These are phyloP conservation scores for Myotis pilosus DNA, from an alignment of 2,797 vertebrate genomes.

Conservation along the genomic window DNA sequence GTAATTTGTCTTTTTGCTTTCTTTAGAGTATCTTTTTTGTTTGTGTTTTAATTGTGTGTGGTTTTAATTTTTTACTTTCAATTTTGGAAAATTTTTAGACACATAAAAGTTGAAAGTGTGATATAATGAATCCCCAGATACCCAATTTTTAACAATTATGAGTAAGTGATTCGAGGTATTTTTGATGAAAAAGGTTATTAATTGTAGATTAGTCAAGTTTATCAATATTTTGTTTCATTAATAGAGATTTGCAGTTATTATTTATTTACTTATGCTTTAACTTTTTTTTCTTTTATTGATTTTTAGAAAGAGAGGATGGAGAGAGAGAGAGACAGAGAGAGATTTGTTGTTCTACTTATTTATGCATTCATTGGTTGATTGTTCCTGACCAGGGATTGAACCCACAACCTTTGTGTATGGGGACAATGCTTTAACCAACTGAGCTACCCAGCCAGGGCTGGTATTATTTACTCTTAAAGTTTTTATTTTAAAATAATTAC, in stretches of 20 bases:
- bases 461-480: too few species aligned
- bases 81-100: neutral
- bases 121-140: neutral
- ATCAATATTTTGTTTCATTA: neutral
- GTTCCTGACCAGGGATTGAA: too few species aligned
- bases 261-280: too few species aligned
- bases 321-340: too few species aligned
- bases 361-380: too few species aligned
- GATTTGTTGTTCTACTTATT: too few species aligned
- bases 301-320: too few species aligned
- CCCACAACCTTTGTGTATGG: too few species aligned
- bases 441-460: too few species aligned
- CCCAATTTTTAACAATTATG: neutral
- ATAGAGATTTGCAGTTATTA: neutral
- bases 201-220: neutral
- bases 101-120: neutral
- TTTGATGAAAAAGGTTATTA: neutral
- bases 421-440: too few species aligned
- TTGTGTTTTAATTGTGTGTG: neutral
- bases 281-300: too few species aligned
- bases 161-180: neutral
- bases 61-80: neutral
- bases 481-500: too few species aligned
- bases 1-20: neutral
- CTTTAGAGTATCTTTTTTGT: neutral